A percentile compares a stretch with the other conserved stretches of the same genome.
Conservation (phyloP, 1,140 invertebrate genomes). For the Sminthurinus signatus region DNA sequence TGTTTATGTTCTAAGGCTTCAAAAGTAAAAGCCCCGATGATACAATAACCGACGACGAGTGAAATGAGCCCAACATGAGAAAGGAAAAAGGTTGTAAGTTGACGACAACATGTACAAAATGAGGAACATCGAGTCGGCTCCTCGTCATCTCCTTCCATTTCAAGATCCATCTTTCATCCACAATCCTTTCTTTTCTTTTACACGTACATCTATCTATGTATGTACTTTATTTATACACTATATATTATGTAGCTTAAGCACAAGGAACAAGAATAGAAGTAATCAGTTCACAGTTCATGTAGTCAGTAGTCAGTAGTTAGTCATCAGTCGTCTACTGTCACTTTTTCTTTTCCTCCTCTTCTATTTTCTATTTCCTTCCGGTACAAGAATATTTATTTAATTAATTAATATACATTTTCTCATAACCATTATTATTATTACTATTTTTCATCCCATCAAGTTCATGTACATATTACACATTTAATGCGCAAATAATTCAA, state of each 20-base stretch:
- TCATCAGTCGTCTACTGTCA: neutral
- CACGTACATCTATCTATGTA: neutral
- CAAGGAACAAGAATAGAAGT: neutral
- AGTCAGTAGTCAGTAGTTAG: neutral
- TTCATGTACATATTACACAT: too few relatives aligned
- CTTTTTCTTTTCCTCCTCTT: too few relatives aligned
- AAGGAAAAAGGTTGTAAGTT: slow-evolving; percentile 62
- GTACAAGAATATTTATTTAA: too few relatives aligned
- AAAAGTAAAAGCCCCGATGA: slow-evolving; percentile 79
- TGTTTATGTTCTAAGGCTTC: slow-evolving; percentile 62
- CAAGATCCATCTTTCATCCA: slow-evolving; percentile 20
- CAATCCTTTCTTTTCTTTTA: neutral
- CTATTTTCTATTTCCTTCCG: too few relatives aligned
- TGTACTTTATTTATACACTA: neutral
- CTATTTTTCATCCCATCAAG: too few relatives aligned
- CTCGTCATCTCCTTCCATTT: slow-evolving; percentile 24
- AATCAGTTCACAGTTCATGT: neutral
- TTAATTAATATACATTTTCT: too few relatives aligned
- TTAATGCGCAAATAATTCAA: too few relatives aligned
- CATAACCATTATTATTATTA: too few relatives aligned
- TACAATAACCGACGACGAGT: slow-evolving; percentile 78
- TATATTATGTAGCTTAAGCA: neutral
- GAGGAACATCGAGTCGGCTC: slow-evolving; percentile 20
- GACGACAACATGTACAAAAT: slow-evolving; percentile 20
- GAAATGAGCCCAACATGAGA: slow-evolving; percentile 81